Base-by-base conservation (phyloP, 2,113 vertebrate genomes). In the Cinclus mexicanus region DNA sequence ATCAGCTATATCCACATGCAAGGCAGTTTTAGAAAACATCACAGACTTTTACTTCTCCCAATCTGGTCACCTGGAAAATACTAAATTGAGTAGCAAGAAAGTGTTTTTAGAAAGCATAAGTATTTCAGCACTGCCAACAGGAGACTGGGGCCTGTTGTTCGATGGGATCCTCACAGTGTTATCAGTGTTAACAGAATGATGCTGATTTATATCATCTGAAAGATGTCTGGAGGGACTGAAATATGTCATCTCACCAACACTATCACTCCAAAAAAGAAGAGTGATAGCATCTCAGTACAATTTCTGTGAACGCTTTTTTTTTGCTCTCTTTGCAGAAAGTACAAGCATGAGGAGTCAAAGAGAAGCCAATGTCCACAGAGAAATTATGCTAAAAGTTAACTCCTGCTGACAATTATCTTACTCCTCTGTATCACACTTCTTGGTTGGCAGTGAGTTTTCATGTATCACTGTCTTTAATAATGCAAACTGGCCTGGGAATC, bases 161-260 rank as follows among this genome's bases (percentile, higher is more conserved):
- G 1, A 52, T 42, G 25, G 52, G 44, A 72, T 76, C 59, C 39
- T 77, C 76, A 25, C 0, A 0, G 26, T 6, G 25, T 84, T 96
- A 94, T 81, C 91, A 74, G 50, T 46, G 60, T 86, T 86, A 92
- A 94, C 85, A 89, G 89, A 92, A 70, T 69, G 75, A 85, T 94
- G 84, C 39, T 90, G 96, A 87, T 94, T 94, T 95, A 17, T 90
- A 61, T 94, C 31, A 71, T 56, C 79, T 87, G 74, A 96, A 87
- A 87, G 39, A 70, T 59, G 71, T 95, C 94, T 91, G 53, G 72
- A 94, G 82, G 82, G 90, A 94, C 35, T 52, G 82, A 94, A 94
- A 78, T 20, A 82, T 87, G 69, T 70, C 72, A 69, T 70, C 85
- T 94, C 1, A 0, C 80, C 88, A 91, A 68, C 76, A 90, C 60